phyloP scores from a whole-genome alignment of 2,113 vertebrate species.

The Artemisiospiza belli region DNA sequence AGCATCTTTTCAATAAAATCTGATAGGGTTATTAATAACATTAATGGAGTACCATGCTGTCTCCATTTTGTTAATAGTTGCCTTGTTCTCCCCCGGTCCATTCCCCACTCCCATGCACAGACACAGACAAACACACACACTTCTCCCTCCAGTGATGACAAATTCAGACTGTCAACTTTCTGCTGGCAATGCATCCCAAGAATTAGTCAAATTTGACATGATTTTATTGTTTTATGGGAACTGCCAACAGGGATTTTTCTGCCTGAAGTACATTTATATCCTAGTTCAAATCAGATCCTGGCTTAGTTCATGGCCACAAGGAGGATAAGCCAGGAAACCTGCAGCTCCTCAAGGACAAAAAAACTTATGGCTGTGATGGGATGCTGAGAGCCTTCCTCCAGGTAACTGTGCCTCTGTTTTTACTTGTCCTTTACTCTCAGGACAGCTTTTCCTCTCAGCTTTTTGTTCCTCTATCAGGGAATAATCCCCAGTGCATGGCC shows the following conservation, averaged over 20 bases:
- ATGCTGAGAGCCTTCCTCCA: background rate
- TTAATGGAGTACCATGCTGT: conserved; percentile 73
- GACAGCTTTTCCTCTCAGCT: background rate
- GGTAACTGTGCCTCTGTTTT: background rate
- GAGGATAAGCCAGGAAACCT: conserved; percentile 30
- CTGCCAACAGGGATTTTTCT: conserved; percentile 69
- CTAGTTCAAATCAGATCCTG: conserved; percentile 49
- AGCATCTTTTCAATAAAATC: conserved; percentile 84
- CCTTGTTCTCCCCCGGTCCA: conserved; percentile 15
- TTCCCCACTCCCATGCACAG: background rate
- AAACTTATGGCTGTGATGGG: background rate
- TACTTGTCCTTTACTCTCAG: background rate
- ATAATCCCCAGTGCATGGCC: too few relatives aligned
- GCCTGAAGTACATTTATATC: conserved; percentile 63
- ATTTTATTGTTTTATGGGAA: conserved; percentile 72
- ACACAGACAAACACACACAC: conserved; percentile 42
- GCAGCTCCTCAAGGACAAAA: conserved; percentile 32
- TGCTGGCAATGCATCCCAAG: conserved; percentile 60
- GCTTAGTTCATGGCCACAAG: conserved; percentile 14
- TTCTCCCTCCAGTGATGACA: conserved; percentile 54
- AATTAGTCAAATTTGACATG: conserved; percentile 68
- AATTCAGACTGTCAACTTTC: conserved; percentile 66
- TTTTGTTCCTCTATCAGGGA: background rate
- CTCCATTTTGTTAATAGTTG: conserved; percentile 66
- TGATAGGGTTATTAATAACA: conserved; percentile 84